Conservation (phyloP, 2,113 vertebrate genomes). For the Engraulis encrasicolus region DNA sequence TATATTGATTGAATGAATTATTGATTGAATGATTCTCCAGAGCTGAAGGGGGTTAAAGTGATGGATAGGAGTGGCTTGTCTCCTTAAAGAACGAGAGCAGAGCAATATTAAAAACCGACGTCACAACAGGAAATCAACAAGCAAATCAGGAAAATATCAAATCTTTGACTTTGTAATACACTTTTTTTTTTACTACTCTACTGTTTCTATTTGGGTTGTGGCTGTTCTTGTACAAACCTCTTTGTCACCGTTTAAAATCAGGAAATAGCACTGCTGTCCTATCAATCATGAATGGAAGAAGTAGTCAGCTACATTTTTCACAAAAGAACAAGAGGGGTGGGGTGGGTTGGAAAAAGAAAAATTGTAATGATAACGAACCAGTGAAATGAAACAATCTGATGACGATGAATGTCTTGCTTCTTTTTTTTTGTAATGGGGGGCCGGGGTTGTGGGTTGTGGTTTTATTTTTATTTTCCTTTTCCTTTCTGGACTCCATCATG, state of each 20-base stretch:
- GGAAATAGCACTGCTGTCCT: slow-evolving; percentile 65
- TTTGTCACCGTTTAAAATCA: slow-evolving; percentile 64
- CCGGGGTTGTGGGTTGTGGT: slow-evolving; percentile 7
- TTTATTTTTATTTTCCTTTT: no score
- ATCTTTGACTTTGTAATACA: slow-evolving; percentile 77
- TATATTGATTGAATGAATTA: slow-evolving; percentile 56
- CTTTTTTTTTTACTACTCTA: slow-evolving; percentile 77
- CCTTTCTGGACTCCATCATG: slow-evolving; percentile 5
- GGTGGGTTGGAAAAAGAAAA: slow-evolving; percentile 53
- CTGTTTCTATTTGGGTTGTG: slow-evolving; percentile 76
- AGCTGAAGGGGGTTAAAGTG: slow-evolving; percentile 35
- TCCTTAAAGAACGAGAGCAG: slow-evolving; percentile 64
- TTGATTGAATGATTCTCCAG: slow-evolving; percentile 38
- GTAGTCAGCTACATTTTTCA: slow-evolving; percentile 27
- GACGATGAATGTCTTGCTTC: slow-evolving; percentile 80
- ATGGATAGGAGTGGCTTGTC: slow-evolving; percentile 3
- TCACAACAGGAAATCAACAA: slow-evolving; percentile 70
- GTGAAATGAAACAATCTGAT: slow-evolving; percentile 72
- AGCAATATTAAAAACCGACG: slow-evolving; percentile 75
- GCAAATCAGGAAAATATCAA: slow-evolving; percentile 72
- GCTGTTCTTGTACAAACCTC: slow-evolving; percentile 58
- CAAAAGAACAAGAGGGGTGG: neutral
- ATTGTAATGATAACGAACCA: slow-evolving; percentile 62
- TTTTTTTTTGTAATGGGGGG: slow-evolving; percentile 25
- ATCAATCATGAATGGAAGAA: slow-evolving; percentile 55